Conservation (phyloP, 2,888 invertebrate species). For the Clepsis dumicolana region DNA sequence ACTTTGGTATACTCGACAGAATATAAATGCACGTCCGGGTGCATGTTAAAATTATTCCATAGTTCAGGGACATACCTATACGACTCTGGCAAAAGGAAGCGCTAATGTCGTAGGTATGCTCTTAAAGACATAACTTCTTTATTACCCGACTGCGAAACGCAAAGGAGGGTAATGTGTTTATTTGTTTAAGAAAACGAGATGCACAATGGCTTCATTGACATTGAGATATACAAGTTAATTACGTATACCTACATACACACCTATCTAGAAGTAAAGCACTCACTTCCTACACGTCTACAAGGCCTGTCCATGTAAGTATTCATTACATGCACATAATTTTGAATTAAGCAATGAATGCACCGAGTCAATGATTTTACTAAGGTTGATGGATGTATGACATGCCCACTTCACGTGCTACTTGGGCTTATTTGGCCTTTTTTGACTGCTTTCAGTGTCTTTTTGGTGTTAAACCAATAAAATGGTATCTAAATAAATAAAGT, state of each 20-base stretch:
- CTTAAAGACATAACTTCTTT: neutral
- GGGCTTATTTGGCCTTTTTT: neutral
- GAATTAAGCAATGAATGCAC: slow-evolving; percentile 30
- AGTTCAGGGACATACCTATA: slow-evolving; percentile 4
- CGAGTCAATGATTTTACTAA: slow-evolving; percentile 23
- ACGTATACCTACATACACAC: neutral
- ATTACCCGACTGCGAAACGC: no score
- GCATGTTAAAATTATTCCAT: neutral
- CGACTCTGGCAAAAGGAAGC: neutral
- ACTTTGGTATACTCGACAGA: neutral
- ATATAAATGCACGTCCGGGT: slow-evolving; percentile 3
- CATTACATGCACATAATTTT: slow-evolving; percentile 26
- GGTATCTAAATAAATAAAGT: no score
- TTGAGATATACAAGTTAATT: neutral
- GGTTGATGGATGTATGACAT: slow-evolving; percentile 1
- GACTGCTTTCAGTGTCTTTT: neutral
- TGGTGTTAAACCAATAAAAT: no score
- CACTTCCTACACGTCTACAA: slow-evolving; percentile 32
- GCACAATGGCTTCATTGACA: slow-evolving; percentile 3
- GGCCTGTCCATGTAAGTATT: slow-evolving; percentile 8
- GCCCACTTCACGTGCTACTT: neutral
- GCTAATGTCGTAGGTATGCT: neutral
- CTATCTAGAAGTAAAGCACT: slow-evolving; percentile 7
- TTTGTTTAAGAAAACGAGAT: slow-evolving; percentile 8
- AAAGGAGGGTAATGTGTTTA: no score